Conservation (phyloP, 2,888 invertebrate species). For the Coleophora flavipennella region DNA sequence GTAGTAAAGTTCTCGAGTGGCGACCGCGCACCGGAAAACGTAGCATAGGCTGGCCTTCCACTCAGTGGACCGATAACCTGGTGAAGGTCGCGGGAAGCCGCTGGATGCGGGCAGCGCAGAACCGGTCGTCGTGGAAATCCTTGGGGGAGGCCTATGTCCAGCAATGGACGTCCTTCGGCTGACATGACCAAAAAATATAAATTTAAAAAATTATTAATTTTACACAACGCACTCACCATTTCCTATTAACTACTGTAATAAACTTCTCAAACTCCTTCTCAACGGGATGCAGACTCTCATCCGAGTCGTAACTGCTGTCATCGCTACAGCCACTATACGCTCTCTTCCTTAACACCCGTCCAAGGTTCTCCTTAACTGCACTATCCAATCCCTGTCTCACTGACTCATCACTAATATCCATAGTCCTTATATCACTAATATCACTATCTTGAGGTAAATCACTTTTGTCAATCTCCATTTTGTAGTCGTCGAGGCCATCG, state of each 20-base stretch:
- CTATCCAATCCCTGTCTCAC: conserved; percentile 18
- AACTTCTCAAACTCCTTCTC: conserved; percentile 59
- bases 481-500: conserved; percentile 18
- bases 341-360: conserved; percentile 38
- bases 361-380: conserved; percentile 32
- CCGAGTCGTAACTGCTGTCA: conserved; percentile 53
- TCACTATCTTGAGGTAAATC: conserved; percentile 36
- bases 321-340: conserved; percentile 49
- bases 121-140: no score
- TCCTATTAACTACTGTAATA: conserved; percentile 55
- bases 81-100: no score
- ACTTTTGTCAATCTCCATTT: conserved; percentile 19
- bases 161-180: no score
- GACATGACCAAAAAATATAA: no score
- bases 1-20: no score
- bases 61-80: no score
- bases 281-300: conserved; percentile 52
- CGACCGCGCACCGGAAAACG: no score
- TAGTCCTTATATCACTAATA: conserved; percentile 41
- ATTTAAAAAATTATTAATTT: no score
- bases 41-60: no score
- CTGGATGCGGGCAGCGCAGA: no score
- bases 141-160: no score
- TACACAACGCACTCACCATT: conserved; percentile 66
- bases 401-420: conserved; percentile 12